A percentile compares a stretch with the other conserved stretches of the same genome.
Conservation (phyloP, 2,113 vertebrate species). For the Cheirogaleus medius region DNA sequence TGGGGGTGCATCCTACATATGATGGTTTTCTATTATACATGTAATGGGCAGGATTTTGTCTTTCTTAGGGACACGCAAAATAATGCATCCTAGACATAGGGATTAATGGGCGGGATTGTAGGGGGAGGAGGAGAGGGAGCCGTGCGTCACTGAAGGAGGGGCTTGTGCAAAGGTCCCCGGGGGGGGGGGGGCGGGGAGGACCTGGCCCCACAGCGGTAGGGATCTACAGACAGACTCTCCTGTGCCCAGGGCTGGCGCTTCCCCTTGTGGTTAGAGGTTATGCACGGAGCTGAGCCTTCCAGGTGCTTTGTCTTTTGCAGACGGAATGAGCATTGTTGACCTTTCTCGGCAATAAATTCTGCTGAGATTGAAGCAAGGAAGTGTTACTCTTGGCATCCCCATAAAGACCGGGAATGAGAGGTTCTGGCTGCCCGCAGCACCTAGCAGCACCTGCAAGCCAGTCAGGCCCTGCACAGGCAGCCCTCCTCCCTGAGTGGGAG, state of each 20-base stretch:
- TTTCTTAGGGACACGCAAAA: background rate
- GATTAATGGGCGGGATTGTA: background rate
- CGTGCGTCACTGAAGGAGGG: background rate
- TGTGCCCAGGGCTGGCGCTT: background rate
- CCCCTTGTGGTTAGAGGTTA: background rate
- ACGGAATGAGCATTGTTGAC: background rate
- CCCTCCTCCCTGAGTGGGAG: background rate
- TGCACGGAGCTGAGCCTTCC: background rate
- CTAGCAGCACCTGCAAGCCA: background rate
- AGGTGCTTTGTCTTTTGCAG: background rate
- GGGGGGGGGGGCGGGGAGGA: background rate
- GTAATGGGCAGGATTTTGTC: background rate
- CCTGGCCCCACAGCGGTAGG: fast-evolving
- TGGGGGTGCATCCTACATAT: background rate
- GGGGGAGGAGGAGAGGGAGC: background rate
- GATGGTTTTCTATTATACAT: background rate
- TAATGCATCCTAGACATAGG: background rate
- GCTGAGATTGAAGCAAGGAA: background rate
- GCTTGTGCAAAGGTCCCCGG: background rate
- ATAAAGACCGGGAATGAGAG: background rate
- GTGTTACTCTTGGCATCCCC: too few species aligned
- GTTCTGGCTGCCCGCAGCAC: fast-evolving
- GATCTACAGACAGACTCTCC: too few species aligned
- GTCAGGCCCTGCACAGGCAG: background rate
- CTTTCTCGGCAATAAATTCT: background rate